phyloP scores from a whole-genome alignment of 2,888 invertebrate genomes.

The Pinctada fucata region DNA sequence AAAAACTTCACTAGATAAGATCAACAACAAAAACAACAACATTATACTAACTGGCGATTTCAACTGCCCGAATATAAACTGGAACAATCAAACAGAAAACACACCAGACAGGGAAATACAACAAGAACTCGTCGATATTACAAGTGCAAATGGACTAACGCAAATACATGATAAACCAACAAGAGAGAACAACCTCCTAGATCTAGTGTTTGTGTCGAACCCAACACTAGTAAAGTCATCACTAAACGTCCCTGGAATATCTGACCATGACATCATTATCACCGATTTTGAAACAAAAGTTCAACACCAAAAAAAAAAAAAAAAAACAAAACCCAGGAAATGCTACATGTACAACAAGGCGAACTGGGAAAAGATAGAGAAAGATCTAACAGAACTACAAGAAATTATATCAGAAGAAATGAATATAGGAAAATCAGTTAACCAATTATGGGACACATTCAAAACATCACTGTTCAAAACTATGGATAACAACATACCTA shows the following conservation, averaged over 20 bases:
- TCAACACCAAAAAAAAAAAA: too few species aligned
- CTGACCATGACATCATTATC: conserved; percentile 39
- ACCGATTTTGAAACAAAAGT: conserved; percentile 36
- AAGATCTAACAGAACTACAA: conserved; percentile 4
- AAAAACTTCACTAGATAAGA: conserved; percentile 17
- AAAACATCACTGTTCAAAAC: conserved; percentile 20
- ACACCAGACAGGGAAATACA: conserved; percentile 31
- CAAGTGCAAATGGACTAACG: conserved; percentile 16
- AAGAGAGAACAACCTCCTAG: conserved; percentile 24
- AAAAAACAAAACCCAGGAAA: conserved; percentile 26
- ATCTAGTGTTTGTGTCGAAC: too few species aligned
- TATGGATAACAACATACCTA: conserved; percentile 33
- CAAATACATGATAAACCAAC: conserved; percentile 30
- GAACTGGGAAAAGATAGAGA: conserved; percentile 32
- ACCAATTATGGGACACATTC: conserved; percentile 34
- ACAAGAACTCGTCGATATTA: conserved; percentile 29
- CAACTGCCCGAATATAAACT: conserved; percentile 40
- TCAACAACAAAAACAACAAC: too few species aligned
- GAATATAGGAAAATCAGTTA: neutral
- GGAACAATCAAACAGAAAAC: conserved; percentile 15
- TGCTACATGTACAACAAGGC: conserved; percentile 30
- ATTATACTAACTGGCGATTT: too few species aligned
- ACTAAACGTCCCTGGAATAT: conserved; percentile 35
- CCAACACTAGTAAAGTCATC: conserved; percentile 39
- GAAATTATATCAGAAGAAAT: neutral